These are phyloP conservation scores for Schizopygopsis pylzovi DNA, from an alignment of 2,797 vertebrate species.

Conservation along the genomic window DNA sequence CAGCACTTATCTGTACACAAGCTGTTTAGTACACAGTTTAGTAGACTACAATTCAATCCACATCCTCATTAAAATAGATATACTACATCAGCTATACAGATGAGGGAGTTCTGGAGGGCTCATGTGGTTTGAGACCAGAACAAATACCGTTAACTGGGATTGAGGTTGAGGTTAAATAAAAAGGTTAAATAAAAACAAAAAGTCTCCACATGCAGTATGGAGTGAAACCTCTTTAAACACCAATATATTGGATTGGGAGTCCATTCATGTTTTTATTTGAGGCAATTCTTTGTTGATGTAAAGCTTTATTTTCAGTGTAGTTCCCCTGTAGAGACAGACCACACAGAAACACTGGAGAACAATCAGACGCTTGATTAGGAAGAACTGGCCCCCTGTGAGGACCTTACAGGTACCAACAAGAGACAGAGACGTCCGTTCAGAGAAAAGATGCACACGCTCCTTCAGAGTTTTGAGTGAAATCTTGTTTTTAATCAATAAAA, in stretches of 20 bases:
- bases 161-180: neutral
- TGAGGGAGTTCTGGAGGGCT: neutral
- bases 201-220: neutral
- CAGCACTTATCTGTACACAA: neutral
- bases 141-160: no score
- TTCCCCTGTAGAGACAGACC: slow-evolving; percentile 35
- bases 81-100: neutral
- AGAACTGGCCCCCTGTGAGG: slow-evolving; percentile 12
- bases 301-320: slow-evolving; percentile 43
- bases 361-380: slow-evolving; percentile 37
- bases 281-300: slow-evolving; percentile 12
- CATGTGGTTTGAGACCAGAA: neutral
- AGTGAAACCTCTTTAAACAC: slow-evolving; percentile 16
- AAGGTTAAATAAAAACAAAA: neutral
- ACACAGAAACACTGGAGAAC: slow-evolving; percentile 34
- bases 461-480: neutral
- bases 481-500: neutral
- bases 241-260: slow-evolving; percentile 18
- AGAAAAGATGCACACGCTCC: neutral
- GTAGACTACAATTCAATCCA: neutral
- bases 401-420: neutral
- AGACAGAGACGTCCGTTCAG: neutral
- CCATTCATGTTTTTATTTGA: slow-evolving; percentile 34
- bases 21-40: neutral
- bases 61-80: neutral